A percentile compares a stretch with the other conserved stretches of the same genome.
Conservation (phyloP, 1,140 invertebrate species). For the Plutomurus gul region DNA sequence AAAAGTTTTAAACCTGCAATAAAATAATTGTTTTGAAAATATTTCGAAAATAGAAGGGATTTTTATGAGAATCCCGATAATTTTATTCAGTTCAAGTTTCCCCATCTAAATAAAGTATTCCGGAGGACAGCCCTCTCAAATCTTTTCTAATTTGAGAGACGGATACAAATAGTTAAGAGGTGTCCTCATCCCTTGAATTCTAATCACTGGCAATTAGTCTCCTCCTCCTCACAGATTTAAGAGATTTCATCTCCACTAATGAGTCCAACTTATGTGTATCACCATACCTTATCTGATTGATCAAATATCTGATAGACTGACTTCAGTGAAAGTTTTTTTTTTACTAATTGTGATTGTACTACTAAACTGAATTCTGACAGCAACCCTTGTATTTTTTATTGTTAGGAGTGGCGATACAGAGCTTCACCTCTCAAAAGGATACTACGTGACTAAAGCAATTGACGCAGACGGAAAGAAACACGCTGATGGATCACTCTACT, state of each 20-base stretch:
- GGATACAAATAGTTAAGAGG: not conserved
- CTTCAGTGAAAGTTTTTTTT: not conserved
- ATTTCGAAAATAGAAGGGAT: too few species aligned
- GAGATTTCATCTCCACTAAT: not conserved
- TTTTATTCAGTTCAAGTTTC: too few species aligned
- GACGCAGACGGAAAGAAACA: not conserved
- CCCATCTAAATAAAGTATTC: too few species aligned
- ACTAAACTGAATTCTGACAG: not conserved
- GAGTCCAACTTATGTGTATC: constrained; percentile 18
- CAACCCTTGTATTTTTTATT: not conserved
- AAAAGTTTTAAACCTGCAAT: too few species aligned
- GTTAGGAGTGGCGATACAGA: not conserved
- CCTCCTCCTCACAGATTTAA: too few species aligned
- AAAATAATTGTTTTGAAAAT: too few species aligned
- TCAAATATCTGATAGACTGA: not conserved
- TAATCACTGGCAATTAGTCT: not conserved
- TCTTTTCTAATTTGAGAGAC: too few species aligned
- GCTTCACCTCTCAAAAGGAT: not conserved
- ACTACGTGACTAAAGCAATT: not conserved
- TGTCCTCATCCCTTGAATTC: constrained; percentile 11
- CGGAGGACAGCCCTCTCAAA: too few species aligned
- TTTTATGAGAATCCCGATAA: too few species aligned
- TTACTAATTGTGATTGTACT: not conserved
- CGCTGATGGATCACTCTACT: not conserved
- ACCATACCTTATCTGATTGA: constrained; percentile 16